Evolutionary conservation across 2,113 vertebrate species (phyloP).

Genomic region (Phainopepla nitens): DNA sequence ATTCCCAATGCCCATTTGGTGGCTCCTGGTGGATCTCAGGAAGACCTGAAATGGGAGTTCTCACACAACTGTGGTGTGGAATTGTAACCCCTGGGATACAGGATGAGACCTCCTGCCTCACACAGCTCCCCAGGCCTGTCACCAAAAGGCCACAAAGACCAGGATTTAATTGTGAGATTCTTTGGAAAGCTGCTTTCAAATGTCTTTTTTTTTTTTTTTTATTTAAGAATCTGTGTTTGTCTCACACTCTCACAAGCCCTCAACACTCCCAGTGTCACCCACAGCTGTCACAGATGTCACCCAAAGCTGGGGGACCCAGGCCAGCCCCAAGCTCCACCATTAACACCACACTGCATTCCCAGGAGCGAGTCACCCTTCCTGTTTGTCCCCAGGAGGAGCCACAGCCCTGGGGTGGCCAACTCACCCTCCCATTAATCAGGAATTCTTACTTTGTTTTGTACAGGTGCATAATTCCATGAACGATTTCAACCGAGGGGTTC

Average conservation of each 20-base stretch:
- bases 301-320: not conserved
- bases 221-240: accelerated
- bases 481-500: constrained; percentile 94
- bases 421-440: not conserved
- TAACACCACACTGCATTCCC: not conserved
- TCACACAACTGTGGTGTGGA: not conserved
- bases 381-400: not conserved
- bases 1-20: not conserved
- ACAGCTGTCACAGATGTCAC: not conserved
- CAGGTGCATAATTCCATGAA: constrained; percentile 98
- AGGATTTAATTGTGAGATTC: not conserved
- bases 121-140: not conserved
- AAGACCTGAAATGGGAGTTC: not conserved
- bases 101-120: not conserved
- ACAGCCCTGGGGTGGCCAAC: not conserved
- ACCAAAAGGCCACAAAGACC: not conserved
- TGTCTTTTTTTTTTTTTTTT: accelerated
- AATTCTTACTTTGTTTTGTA: constrained; percentile 96
- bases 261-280: not conserved
- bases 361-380: not conserved
- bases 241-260: not conserved
- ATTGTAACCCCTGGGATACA: not conserved
- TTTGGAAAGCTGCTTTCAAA: not conserved
- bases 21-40: not conserved
- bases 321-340: not conserved